Conservation (phyloP, 1,140 invertebrate genomes). For the Drosophila auraria region DNA sequence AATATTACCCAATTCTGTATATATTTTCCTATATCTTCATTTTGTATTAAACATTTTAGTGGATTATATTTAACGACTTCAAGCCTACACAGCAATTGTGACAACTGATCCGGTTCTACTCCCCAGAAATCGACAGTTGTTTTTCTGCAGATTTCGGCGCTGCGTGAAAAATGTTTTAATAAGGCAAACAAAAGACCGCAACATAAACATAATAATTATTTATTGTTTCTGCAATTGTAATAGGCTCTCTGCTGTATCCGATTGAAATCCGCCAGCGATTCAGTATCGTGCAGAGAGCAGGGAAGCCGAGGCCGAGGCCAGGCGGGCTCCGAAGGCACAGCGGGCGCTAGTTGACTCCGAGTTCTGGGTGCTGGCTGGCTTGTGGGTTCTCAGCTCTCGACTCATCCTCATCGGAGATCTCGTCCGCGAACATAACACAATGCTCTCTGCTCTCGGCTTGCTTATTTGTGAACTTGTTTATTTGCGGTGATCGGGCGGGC, state of each 20-base stretch:
- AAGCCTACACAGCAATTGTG: conserved; percentile 3
- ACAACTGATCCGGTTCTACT: neutral
- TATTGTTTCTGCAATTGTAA: conserved; percentile 56
- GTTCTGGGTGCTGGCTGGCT: conserved; percentile 12
- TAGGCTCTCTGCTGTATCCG: conserved; percentile 29
- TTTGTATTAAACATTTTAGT: neutral
- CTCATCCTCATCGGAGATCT: conserved; percentile 21
- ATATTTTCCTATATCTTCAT: neutral
- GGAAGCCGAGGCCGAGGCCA: neutral
- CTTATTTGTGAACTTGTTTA: conserved; percentile 67
- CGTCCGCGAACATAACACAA: conserved; percentile 40
- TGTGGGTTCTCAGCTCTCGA: conserved; percentile 18
- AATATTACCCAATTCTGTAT: neutral
- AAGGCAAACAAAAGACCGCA: conserved; percentile 48
- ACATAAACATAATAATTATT: conserved; percentile 57
- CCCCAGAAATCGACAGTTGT: conserved; percentile 9
- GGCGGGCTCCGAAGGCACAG: conserved; percentile 36
- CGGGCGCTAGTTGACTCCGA: conserved; percentile 52
- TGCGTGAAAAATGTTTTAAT: conserved; percentile 53
- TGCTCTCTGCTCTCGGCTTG: conserved; percentile 38
- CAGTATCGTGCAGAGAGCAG: conserved; percentile 53
- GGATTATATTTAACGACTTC: conserved; percentile 12
- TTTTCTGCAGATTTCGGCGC: conserved; percentile 16
- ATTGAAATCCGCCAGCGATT: conserved; percentile 41
- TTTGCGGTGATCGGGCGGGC: conserved; percentile 52